These are phyloP conservation scores for Tupiocoris notatus DNA, from an alignment of 2,888 invertebrate species.

Conservation along the genomic window DNA sequence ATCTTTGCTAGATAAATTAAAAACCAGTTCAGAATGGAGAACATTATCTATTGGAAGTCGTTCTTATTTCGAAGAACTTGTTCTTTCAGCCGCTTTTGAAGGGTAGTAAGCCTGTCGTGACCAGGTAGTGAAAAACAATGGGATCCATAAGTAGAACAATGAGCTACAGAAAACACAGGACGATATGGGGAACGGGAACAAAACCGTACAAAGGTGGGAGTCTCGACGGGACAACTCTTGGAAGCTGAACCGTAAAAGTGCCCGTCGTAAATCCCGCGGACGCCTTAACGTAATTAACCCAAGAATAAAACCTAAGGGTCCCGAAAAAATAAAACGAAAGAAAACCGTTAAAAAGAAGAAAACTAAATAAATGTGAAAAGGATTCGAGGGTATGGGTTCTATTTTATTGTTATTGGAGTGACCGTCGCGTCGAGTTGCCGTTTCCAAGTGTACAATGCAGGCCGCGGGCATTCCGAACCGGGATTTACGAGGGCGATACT, in stretches of 20 bases:
- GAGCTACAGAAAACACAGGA: not conserved
- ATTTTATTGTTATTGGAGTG: conserved; percentile 35
- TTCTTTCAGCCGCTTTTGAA: no score
- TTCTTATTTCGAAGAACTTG: no score
- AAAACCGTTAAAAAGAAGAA: conserved; percentile 13
- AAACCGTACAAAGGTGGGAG: not conserved
- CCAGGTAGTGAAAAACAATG: not conserved
- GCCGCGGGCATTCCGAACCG: conserved; percentile 4
- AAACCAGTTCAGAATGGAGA: no score
- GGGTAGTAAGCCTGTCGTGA: no score
- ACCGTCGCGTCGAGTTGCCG: conserved; percentile 1
- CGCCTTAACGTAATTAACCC: conserved; percentile 38
- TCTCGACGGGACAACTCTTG: not conserved
- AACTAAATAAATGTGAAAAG: conserved; percentile 10
- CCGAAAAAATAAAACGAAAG: conserved; percentile 1
- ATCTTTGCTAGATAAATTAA: no score
- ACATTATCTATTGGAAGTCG: no score
- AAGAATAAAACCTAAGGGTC: conserved; percentile 28
- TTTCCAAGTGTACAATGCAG: conserved; percentile 23
- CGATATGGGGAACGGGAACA: not conserved
- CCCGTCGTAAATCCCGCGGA: conserved; percentile 35
- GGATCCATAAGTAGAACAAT: not conserved
- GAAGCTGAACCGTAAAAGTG: conserved; percentile 27
- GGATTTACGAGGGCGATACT: conserved; percentile 34
- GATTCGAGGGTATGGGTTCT: conserved; percentile 27